Evolutionary conservation across 2,113 vertebrate genomes (phyloP).

Genomic region (Epinephelus lanceolatus): DNA sequence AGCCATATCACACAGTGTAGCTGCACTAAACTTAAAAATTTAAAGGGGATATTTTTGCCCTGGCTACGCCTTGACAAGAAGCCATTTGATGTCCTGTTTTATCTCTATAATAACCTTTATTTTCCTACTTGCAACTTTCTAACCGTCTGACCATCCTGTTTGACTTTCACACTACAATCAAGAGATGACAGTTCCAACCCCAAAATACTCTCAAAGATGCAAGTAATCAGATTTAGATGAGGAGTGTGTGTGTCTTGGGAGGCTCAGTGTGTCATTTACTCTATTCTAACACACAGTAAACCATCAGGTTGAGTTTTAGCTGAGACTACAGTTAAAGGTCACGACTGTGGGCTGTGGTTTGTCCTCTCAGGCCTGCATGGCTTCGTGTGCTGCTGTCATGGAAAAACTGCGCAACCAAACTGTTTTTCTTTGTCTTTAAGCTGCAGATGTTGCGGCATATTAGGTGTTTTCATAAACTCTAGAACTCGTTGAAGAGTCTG

Average conservation of each 20-base stretch:
- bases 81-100: no score
- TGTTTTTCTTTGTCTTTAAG: background rate
- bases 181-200: background rate
- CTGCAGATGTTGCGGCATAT: background rate
- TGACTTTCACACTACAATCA: background rate
- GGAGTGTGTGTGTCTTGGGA: constrained; percentile 20
- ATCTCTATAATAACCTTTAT: no score
- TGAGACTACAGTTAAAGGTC: constrained; percentile 41
- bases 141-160: background rate
- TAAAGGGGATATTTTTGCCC: no score
- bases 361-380: background rate
- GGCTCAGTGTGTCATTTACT: constrained; percentile 49
- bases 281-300: constrained; percentile 42
- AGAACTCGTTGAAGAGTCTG: background rate
- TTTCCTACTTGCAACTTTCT: no score
- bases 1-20: no score
- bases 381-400: constrained; percentile 16
- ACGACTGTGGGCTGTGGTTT: background rate
- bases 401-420: constrained; percentile 17
- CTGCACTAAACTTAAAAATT: no score
- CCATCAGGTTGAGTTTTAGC: constrained; percentile 40
- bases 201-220: background rate
- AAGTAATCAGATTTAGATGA: background rate
- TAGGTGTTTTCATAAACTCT: constrained; percentile 7
- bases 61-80: no score